Base-by-base conservation (phyloP, 2,888 invertebrate genomes). In the Leptura quadrifasciata region DNA sequence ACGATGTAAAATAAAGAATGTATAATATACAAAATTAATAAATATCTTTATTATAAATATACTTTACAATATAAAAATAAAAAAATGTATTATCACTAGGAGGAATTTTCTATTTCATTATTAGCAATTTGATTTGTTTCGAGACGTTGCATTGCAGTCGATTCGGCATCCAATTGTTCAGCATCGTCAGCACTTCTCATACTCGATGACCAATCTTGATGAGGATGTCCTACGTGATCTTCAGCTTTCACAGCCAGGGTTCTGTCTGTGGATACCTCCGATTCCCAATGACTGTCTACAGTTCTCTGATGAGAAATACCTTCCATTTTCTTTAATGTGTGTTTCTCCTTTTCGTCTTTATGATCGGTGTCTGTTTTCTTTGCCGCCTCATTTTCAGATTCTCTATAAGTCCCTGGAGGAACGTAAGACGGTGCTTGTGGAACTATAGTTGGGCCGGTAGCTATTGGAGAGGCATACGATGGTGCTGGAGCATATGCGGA, bases 261-360 rank as follows among this genome's bases (percentile, higher is more conserved):
- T 15, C 20, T 60, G 2, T 73, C 73, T 10, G n/a, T 58, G 31
- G 73, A 31, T 27, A 72, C 21, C 18, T 73, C 72, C 6, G 72
- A 8, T 8, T 2, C 52, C 76, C 72, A 75, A 24, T 74, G 54
- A 27, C 75, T 75, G 21, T 60, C 68, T 1, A 78, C 68, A 9
- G 72, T 63, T 61, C 84, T 78, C 55, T 83, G 80, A 39, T 85
- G 82, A 1, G 81, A 27, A 9, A 86, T 74, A 65, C 85, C 79
- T 17, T 82, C 81, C 84, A 87, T 85, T 12, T 82, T 83, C 39
- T 85, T 79, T 57, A 85, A 52, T 10, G 86, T 86, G 18, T 85
- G 83, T 21, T 82, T 80, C 69, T 86, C 86, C 58, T 83, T 83
- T 18, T 78, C 76, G 2, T 24, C 54, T 52, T 76, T 31, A n/a